These are phyloP conservation scores for Telmatherina bonti DNA, from an alignment of 2,797 vertebrate species.

Conservation along the genomic window DNA sequence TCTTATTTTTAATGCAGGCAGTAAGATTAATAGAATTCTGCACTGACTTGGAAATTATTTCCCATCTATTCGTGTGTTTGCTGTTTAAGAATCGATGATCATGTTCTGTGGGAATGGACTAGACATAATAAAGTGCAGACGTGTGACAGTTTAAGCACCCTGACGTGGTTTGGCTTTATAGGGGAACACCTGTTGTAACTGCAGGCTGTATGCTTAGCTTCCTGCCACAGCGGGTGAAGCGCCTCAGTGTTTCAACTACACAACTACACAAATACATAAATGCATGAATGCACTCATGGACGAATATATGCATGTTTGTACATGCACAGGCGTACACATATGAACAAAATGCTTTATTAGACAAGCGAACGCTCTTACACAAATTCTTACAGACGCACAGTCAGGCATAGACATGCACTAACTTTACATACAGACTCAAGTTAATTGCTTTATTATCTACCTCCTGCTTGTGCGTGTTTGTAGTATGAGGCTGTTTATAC, in stretches of 20 bases:
- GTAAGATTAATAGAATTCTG: background rate
- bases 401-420: background rate
- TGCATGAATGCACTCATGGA: conserved; percentile 13
- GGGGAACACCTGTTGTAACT: conserved; percentile 80
- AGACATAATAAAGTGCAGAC: conserved; percentile 17
- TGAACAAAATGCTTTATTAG: conserved; percentile 3
- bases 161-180: conserved; percentile 42
- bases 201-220: conserved; percentile 73
- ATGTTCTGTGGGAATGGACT: conserved; percentile 1
- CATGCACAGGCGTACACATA: conserved; percentile 9
- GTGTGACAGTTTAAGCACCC: conserved; percentile 8
- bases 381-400: background rate
- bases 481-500: conserved; percentile 14
- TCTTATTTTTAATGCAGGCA: background rate
- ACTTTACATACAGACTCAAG: background rate
- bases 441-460: background rate
- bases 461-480: conserved; percentile 11
- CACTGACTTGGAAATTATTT: background rate
- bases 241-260: conserved; percentile 44
- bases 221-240: conserved; percentile 73
- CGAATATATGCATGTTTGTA: conserved; percentile 6
- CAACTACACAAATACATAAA: conserved; percentile 26
- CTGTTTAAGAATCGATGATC: background rate
- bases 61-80: background rate
- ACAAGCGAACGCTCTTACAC: background rate